A percentile compares a stretch with the other conserved stretches of the same genome.
Conservation (phyloP, 2,888 invertebrate species). For the Blastobasis lacticolella region DNA sequence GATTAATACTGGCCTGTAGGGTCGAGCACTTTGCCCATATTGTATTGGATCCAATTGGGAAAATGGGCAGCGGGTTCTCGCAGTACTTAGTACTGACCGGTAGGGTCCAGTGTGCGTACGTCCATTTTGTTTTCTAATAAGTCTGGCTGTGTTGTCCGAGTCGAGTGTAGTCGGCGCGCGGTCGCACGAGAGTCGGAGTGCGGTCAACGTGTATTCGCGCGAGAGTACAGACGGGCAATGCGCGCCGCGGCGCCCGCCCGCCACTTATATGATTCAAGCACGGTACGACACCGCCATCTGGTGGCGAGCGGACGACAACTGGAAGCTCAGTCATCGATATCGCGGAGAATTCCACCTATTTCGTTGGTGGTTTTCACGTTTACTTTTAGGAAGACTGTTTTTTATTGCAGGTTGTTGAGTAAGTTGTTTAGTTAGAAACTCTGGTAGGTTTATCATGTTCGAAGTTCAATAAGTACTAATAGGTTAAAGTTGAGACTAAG, state of each 20-base stretch:
- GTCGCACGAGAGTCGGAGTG: conserved; percentile 26
- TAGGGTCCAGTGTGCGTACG: conserved; percentile 52
- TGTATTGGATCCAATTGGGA: conserved; percentile 32
- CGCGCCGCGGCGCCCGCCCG: conserved; percentile 36
- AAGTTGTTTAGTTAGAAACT: too few species aligned
- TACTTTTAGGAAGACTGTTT: too few species aligned
- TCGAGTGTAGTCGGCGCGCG: conserved; percentile 58
- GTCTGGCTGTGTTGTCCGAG: conserved; percentile 24
- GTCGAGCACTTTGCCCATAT: conserved; percentile 49
- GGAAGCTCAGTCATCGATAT: not conserved
- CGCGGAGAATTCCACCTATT: too few species aligned
- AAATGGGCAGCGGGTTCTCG: conserved; percentile 14
- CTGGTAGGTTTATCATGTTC: too few species aligned
- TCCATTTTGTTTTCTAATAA: conserved; percentile 33
- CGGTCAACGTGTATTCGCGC: conserved; percentile 28
- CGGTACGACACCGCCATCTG: conserved; percentile 44
- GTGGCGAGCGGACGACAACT: conserved; percentile 42
- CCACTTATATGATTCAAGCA: conserved; percentile 57
- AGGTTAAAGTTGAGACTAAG: too few species aligned
- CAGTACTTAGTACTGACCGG: conserved; percentile 49
- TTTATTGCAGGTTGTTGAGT: too few species aligned
- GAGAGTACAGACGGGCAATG: conserved; percentile 53
- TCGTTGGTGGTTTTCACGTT: too few species aligned
- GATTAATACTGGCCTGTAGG: conserved; percentile 59
- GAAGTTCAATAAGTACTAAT: too few species aligned